Conservation (phyloP, 1,140 invertebrate species). For the Dysdera silvatica region DNA sequence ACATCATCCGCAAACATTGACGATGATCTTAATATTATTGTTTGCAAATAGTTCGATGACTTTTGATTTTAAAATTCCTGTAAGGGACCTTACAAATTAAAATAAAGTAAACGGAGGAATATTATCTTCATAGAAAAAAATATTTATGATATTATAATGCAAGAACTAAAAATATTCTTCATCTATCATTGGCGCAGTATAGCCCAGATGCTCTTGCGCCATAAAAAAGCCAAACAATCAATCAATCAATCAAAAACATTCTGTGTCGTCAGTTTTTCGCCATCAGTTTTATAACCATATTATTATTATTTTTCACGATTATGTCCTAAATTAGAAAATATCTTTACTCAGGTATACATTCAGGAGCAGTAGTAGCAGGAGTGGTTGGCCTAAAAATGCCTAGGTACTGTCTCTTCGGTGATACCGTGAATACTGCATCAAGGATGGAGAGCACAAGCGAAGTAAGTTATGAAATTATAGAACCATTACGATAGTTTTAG, state of each 20-base stretch:
- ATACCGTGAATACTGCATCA: conserved; percentile 48
- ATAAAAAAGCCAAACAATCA: too few species aligned
- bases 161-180: neutral
- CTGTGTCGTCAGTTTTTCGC: neutral
- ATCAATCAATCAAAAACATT: too few species aligned
- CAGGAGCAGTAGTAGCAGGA: conserved; percentile 75
- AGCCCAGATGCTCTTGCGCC: too few species aligned
- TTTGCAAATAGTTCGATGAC: too few species aligned
- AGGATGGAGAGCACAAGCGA: conserved; percentile 36
- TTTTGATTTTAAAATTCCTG: too few species aligned
- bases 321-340: neutral
- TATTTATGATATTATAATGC: neutral
- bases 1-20: too few species aligned
- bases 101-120: too few species aligned
- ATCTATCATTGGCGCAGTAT: too few species aligned
- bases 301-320: neutral
- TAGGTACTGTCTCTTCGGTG: conserved; percentile 83
- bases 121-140: neutral
- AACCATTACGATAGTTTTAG: too few species aligned
- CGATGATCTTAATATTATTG: too few species aligned
- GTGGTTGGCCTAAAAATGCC: conserved; percentile 90
- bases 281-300: neutral
- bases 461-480: conserved; percentile 17
- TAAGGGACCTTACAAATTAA: too few species aligned
- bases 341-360: conserved; percentile 53